Base-by-base conservation (phyloP, 2,113 vertebrate genomes). In the Triplophysa rosa region DNA sequence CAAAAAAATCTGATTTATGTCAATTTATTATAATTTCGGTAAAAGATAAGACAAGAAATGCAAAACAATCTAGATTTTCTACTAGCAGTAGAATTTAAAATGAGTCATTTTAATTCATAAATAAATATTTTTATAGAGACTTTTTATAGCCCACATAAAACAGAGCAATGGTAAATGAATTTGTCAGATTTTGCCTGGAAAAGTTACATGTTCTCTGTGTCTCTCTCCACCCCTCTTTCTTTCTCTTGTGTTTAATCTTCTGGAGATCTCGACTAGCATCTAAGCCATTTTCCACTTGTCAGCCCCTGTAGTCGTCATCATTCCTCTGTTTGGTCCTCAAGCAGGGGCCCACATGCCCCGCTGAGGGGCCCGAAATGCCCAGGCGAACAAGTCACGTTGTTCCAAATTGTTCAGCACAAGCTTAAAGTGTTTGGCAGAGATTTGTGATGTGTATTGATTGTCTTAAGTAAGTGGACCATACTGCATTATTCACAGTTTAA, bases 201-300 rank as follows among this genome's bases (percentile, higher is more conserved):
- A 74, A 61, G 8, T 26, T 21, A 0, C 23, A 19, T 12, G 2
- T 56, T 52, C 70, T 67, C 69, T 47, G 14, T 67, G n/a, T 45
- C 49, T 67, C 64, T 67, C 76, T 24, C 63, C 66, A 4, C 14
- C 37, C 64, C 17, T 37, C 23, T 67, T 45, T 49, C 86, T 82
- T 76, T 68, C 65, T 70, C 77, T 80, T 84, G 81, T 63, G 80
- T 67, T 84, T 85, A 82, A 82, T 84, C 86, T 88, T 85, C 87
- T 86, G 87, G 87, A 91, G 87, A 87, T 86, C 87, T 85, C 87
- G 84, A 84, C 84, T 88, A 84, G 89, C 83, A 89, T 86, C 89
- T 87, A 89, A 93, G 90, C 88, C 89, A 85, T 91, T 93, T 92
- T 92, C 91, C 90, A 92, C 93, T 90, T 93, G 91, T 93, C 93